Percentiles rank a stretch among this genome's conserved stretches.
Conservation (phyloP, 1,140 invertebrate species). For the Zaprionus nigranus region DNA sequence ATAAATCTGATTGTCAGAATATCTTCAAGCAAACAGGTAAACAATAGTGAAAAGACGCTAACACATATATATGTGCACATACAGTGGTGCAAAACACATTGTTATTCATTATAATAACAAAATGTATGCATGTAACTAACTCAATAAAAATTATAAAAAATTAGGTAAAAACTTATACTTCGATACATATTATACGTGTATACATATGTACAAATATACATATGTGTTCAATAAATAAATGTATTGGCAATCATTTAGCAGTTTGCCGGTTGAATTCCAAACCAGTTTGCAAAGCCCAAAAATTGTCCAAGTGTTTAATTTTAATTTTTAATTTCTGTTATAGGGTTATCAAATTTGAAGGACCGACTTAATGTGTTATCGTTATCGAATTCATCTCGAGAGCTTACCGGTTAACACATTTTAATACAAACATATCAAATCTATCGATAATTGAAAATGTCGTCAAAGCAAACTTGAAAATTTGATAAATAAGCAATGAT, state of each 20-base stretch:
- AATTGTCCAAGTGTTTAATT: background rate
- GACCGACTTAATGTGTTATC: background rate
- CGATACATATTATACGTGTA: too few relatives aligned
- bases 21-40: background rate
- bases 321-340: too few relatives aligned
- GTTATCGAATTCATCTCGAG: background rate
- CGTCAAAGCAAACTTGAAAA: background rate
- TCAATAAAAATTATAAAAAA: too few relatives aligned
- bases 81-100: too few relatives aligned
- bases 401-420: background rate
- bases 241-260: slow-evolving; percentile 2
- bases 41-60: background rate
- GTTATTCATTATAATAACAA: too few relatives aligned
- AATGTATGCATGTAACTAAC: too few relatives aligned
- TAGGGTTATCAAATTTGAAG: background rate
- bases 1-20: background rate
- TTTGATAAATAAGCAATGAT: background rate
- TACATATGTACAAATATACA: background rate
- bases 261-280: slow-evolving; percentile 5
- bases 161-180: too few relatives aligned
- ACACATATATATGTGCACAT: background rate
- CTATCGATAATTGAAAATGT: background rate
- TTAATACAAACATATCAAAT: background rate
- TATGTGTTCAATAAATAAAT: slow-evolving; percentile 2
- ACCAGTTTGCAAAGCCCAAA: slow-evolving; percentile 3